Percentiles rank a stretch among this genome's conserved stretches.
Evolutionary conservation across 1,140 invertebrate species (phyloP).

Genomic region (Theocolax elegans): DNA sequence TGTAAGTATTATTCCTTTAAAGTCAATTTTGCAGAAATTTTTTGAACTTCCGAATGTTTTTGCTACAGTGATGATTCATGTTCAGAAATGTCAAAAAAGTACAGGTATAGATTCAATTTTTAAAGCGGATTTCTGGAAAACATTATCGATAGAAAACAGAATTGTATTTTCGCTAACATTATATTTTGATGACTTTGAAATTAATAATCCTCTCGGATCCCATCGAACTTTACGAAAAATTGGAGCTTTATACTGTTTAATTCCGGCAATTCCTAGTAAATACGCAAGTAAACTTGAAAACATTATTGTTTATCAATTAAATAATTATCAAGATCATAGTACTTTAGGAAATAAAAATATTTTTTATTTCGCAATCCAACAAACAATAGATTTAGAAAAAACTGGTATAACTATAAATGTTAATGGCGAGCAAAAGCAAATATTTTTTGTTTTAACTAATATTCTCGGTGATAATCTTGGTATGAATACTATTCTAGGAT

Average conservation of each 20-base stretch:
- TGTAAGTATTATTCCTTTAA: conserved; percentile 9
- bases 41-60: conserved; percentile 36
- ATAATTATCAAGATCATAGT: conserved; percentile 37
- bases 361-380: conserved; percentile 23
- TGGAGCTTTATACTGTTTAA: conserved; percentile 30
- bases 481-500: conserved; percentile 49
- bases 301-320: conserved; percentile 36
- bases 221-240: conserved; percentile 37
- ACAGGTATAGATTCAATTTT: conserved; percentile 14
- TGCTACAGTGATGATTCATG: background rate
- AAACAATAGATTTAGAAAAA: conserved; percentile 28
- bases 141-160: background rate
- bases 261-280: conserved; percentile 34
- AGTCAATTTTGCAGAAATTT: conserved; percentile 35
- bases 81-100: conserved; percentile 10
- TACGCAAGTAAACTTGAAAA: conserved; percentile 38
- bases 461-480: conserved; percentile 55
- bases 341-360: conserved; percentile 25
- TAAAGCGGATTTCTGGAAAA: conserved; percentile 32
- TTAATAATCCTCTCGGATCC: conserved; percentile 41
- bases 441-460: conserved; percentile 50
- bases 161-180: conserved; percentile 35
- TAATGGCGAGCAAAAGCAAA: background rate
- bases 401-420: conserved; percentile 31
- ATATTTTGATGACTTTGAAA: conserved; percentile 39